Conservation (phyloP, 2,113 vertebrate species). For the Malurus cyaneus region DNA sequence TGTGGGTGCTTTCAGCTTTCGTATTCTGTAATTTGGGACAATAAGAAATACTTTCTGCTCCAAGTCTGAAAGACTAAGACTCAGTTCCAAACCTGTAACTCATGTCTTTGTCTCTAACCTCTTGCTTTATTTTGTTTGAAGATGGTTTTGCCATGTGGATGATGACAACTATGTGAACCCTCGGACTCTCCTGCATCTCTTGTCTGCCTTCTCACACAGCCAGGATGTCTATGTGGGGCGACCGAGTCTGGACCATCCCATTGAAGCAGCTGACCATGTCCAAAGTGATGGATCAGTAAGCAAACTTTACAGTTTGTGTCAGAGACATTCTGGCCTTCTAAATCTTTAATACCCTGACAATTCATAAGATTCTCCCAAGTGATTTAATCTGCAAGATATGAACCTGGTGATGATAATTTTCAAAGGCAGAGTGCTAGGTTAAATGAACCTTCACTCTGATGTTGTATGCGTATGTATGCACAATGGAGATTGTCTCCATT, state of each 20-base stretch:
- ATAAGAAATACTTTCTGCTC: not conserved
- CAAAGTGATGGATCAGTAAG: constrained; percentile 90
- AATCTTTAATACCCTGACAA: not conserved
- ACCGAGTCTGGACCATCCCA: constrained; percentile 94
- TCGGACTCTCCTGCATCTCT: constrained; percentile 78
- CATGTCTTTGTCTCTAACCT: not conserved
- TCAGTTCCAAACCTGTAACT: not conserved
- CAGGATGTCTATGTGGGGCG: constrained; percentile 93
- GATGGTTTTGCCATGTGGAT: constrained; percentile 98
- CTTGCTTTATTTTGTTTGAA: constrained; percentile 34
- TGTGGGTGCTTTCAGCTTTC: not conserved
- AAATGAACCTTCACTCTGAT: not conserved
- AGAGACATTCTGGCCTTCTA: not conserved
- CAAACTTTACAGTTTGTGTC: not conserved
- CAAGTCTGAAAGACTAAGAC: not conserved
- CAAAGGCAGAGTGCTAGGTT: not conserved
- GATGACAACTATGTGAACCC: constrained; percentile 97
- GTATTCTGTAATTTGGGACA: not conserved
- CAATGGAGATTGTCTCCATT: not conserved
- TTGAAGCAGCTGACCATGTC: constrained; percentile 89
- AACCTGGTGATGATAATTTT: not conserved
- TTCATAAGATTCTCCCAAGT: not conserved
- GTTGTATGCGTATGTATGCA: too few relatives aligned
- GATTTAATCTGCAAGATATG: not conserved
- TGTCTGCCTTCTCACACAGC: constrained; percentile 90